Evolutionary conservation across 2,113 vertebrate genomes (phyloP), one percentile per base, ranked within the genome.

Genomic region (Amblyornis subalaris): DNA sequence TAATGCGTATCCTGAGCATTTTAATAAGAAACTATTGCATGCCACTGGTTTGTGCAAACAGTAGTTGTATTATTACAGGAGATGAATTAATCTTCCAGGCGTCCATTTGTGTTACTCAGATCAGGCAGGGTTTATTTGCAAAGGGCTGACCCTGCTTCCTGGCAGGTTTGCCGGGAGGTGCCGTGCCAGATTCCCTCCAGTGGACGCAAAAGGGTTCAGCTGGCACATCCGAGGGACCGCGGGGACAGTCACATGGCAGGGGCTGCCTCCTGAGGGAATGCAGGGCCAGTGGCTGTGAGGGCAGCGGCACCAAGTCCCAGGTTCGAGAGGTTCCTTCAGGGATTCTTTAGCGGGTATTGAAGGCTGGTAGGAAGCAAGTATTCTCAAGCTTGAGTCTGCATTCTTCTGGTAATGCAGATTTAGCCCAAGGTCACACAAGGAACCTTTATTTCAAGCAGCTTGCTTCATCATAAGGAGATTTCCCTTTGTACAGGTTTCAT

Each of bases 61-160:
- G 86, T 96, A 80, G 81, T 85, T 93, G 94, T 64, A 93, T 95
- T 95, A 95, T 95, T 94, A 65, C 88, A 88, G 69, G 53, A 60
- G 55, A 44, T 64, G 72, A 94, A 95, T 96, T 97, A 95, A 95
- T 96, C 95, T 95, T 94, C 72, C 82, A 64, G 90, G 69, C 36
- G 36, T 94, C 93, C 94, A 77, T 92, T 96, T 88, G 82, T 88
- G 85, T 88, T 95, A 61, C 92, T 94, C 79, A 57, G 75, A 85
- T 85, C 87, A 95, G 90, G 94, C 85, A 95, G 90, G 92, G 75
- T 91, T 96, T 95, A 84, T 97, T 97, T 97, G 91, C 88, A 36
- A 92, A 96, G 85, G 95, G 94, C 85, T 96, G 94, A 96, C 93
- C 88, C 92, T 33, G 76, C 61, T 93, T 96, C 94, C 95, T 88